Evolutionary conservation across 2,113 vertebrate genomes (phyloP).

Genomic region (Pterophyllum scalare): DNA sequence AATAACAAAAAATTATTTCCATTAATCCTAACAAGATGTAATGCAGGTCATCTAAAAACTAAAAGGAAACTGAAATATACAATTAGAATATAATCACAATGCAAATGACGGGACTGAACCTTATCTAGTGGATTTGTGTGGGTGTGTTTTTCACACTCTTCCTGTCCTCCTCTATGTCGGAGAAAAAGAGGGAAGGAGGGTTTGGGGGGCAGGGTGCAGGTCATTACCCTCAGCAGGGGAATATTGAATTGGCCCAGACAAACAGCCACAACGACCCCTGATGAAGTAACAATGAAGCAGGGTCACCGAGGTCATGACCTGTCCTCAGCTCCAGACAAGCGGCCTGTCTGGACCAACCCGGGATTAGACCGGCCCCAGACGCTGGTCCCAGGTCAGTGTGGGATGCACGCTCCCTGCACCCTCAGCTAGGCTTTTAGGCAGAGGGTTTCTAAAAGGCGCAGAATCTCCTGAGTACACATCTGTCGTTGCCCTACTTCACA

Average conservation of each 20-base stretch:
- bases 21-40: neutral
- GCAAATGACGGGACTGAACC: slow-evolving; percentile 46
- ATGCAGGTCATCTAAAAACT: neutral
- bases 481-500: slow-evolving; percentile 64
- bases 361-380: slow-evolving; percentile 64
- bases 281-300: slow-evolving; percentile 75
- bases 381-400: slow-evolving; percentile 62
- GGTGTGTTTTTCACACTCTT: neutral
- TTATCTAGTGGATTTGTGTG: slow-evolving; percentile 6
- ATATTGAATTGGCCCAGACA: slow-evolving; percentile 79
- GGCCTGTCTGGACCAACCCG: slow-evolving; percentile 68
- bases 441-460: slow-evolving; percentile 47
- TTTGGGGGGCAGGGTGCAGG: slow-evolving; percentile 20
- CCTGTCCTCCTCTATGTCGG: neutral
- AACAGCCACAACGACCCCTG: slow-evolving; percentile 72
- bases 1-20: neutral
- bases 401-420: slow-evolving; percentile 25
- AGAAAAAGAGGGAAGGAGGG: neutral
- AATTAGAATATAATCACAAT: slow-evolving; percentile 35
- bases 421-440: slow-evolving; percentile 43
- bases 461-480: slow-evolving; percentile 55
- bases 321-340: slow-evolving; percentile 74
- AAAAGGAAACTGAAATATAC: neutral
- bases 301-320: slow-evolving; percentile 71
- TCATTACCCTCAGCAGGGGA: slow-evolving; percentile 70